A percentile compares a stretch with the other conserved stretches of the same genome.
Evolutionary conservation across 1,140 invertebrate genomes (phyloP).

Genomic region (Drosophila tropicalis): DNA sequence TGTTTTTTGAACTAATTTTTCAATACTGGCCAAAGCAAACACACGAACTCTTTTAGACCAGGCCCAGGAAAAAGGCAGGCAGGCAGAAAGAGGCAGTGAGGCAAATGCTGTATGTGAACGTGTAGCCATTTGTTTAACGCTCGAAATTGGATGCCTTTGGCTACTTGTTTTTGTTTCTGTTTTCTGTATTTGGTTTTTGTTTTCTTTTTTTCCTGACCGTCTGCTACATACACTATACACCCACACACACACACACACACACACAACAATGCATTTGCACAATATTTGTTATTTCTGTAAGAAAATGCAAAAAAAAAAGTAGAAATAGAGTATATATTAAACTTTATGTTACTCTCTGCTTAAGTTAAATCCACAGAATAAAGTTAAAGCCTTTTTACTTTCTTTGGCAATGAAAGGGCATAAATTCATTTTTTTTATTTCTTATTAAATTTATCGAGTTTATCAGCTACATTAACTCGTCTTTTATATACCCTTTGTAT

Average conservation of each 20-base stretch:
- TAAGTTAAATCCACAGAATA: not conserved
- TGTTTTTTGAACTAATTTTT: constrained; percentile 54
- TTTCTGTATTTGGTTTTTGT: constrained; percentile 10
- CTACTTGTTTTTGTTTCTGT: constrained; percentile 42
- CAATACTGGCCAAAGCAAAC: constrained; percentile 49
- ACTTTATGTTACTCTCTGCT: too few species aligned
- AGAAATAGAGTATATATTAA: not conserved
- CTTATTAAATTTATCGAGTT: not conserved
- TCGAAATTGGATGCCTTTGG: constrained; percentile 49
- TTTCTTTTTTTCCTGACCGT: constrained; percentile 16
- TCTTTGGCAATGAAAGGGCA: too few species aligned
- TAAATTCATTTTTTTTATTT: too few species aligned
- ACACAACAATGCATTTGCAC: constrained; percentile 26
- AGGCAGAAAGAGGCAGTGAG: not conserved
- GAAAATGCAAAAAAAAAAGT: constrained; percentile 22
- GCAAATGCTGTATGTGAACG: constrained; percentile 28
- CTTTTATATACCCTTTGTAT: not conserved
- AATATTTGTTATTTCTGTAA: constrained; percentile 41
- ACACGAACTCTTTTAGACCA: not conserved
- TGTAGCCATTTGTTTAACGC: constrained; percentile 57
- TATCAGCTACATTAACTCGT: too few species aligned
- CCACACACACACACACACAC: not conserved
- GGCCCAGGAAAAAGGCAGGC: too few species aligned
- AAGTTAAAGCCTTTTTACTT: not conserved
- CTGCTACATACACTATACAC: not conserved